Evolutionary conservation across 2,888 invertebrate genomes (phyloP).

Genomic region (Euphydryas editha): DNA sequence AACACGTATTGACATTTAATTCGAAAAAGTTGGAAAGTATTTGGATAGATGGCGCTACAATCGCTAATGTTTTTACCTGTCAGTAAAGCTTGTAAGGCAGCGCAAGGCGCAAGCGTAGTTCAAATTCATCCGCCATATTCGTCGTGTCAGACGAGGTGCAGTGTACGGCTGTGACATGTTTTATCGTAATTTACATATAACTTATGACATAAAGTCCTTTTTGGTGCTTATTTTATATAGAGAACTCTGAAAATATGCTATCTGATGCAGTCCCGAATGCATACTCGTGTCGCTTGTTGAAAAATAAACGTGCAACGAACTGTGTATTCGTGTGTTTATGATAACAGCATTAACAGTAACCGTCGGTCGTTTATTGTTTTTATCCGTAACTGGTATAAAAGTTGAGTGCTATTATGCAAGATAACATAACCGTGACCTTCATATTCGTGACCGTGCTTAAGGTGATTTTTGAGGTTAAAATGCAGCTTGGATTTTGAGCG

Average conservation of each 20-base stretch:
- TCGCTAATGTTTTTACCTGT: constrained; percentile 68
- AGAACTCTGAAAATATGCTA: constrained; percentile 71
- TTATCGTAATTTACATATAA: constrained; percentile 77
- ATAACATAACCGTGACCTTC: constrained; percentile 81
- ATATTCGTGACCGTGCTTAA: constrained; percentile 74
- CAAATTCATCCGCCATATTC: constrained; percentile 83
- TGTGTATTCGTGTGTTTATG: constrained; percentile 82
- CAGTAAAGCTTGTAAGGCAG: constrained; percentile 52
- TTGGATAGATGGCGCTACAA: constrained; percentile 58
- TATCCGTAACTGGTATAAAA: constrained; percentile 66
- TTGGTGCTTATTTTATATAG: constrained; percentile 67
- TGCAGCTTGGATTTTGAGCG: constrained; percentile 81
- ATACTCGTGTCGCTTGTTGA: constrained; percentile 71
- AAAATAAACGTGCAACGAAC: constrained; percentile 79
- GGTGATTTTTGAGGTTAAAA: constrained; percentile 82
- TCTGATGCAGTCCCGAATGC: constrained; percentile 64
- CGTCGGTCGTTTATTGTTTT: constrained; percentile 75
- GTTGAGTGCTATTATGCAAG: constrained; percentile 78
- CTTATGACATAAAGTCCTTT: constrained; percentile 67
- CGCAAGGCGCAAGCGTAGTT: constrained; percentile 83
- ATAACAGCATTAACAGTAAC: constrained; percentile 79
- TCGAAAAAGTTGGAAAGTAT: constrained; percentile 46
- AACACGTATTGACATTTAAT: constrained; percentile 17
- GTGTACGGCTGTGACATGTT: constrained; percentile 80
- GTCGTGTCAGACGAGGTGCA: constrained; percentile 82